Conservation (phyloP, 2,113 vertebrate species). For the Physeter macrocephalus region DNA sequence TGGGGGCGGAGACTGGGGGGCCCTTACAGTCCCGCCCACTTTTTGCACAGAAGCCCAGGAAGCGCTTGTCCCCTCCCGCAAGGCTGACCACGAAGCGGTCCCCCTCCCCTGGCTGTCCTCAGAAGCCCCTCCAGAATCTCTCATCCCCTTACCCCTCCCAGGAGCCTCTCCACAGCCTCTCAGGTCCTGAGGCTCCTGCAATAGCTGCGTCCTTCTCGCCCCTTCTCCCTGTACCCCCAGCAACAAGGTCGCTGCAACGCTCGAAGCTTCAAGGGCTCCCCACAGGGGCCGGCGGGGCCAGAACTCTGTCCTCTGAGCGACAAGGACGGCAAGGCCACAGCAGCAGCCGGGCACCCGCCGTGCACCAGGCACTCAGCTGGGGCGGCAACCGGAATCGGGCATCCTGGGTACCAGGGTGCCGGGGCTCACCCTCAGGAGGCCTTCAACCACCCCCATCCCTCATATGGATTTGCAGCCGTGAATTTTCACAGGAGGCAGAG, state of each 20-base stretch:
- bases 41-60: background rate
- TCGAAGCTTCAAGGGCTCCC: background rate
- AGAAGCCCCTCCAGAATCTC: too few species aligned
- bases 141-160: rapidly evolving
- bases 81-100: rapidly evolving
- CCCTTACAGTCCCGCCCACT: background rate
- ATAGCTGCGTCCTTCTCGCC: background rate
- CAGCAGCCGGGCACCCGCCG: background rate
- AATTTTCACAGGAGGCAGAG: background rate
- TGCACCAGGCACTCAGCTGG: background rate
- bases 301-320: background rate
- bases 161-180: background rate
- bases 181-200: rapidly evolving
- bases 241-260: rapidly evolving
- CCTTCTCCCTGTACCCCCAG: background rate
- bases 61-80: background rate
- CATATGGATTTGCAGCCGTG: background rate
- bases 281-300: background rate
- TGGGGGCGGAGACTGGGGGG: background rate
- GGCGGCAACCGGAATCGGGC: rapidly evolving
- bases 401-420: background rate
- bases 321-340: background rate
- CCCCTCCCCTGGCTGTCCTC: background rate
- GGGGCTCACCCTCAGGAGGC: background rate
- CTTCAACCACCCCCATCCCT: background rate